These are phyloP conservation scores for Mycalesis mineus DNA, from an alignment of 2,888 invertebrate genomes.

Conservation along the genomic window DNA sequence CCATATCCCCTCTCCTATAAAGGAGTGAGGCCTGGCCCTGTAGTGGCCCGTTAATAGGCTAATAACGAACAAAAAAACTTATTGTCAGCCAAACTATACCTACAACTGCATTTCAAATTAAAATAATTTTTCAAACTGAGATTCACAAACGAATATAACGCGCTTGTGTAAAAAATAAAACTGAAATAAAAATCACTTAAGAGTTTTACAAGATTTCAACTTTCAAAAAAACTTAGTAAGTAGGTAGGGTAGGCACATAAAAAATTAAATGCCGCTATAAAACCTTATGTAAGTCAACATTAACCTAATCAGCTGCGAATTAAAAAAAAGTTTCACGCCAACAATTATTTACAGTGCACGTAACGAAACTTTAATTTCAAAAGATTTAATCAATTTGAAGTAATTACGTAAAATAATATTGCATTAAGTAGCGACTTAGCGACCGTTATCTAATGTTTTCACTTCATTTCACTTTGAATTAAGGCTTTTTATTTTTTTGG, in stretches of 20 bases:
- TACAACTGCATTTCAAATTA: no score
- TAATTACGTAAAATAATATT: conserved; percentile 2
- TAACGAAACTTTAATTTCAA: conserved; percentile 4
- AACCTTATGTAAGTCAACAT: conserved; percentile 3
- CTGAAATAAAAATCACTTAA: background rate
- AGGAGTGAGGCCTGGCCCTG: no score
- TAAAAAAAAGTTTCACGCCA: conserved; percentile 4
- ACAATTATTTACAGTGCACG: conserved; percentile 4
- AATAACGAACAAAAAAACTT: no score
- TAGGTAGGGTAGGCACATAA: background rate
- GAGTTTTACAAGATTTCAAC: background rate
- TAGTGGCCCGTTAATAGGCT: no score
- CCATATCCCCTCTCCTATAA: no score
- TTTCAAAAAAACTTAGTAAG: conserved; percentile 5
- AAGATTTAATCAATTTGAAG: conserved; percentile 9
- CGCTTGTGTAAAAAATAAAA: no score
- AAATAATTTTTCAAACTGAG: no score
- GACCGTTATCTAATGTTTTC: background rate
- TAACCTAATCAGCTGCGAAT: conserved; percentile 4
- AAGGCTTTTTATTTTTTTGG: background rate
- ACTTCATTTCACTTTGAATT: background rate
- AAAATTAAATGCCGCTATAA: background rate
- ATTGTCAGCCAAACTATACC: no score
- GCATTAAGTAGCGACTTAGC: background rate
- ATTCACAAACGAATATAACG: no score